These are phyloP conservation scores for Syngnathus rostellatus DNA, from an alignment of 2,797 vertebrate species.

Conservation along the genomic window DNA sequence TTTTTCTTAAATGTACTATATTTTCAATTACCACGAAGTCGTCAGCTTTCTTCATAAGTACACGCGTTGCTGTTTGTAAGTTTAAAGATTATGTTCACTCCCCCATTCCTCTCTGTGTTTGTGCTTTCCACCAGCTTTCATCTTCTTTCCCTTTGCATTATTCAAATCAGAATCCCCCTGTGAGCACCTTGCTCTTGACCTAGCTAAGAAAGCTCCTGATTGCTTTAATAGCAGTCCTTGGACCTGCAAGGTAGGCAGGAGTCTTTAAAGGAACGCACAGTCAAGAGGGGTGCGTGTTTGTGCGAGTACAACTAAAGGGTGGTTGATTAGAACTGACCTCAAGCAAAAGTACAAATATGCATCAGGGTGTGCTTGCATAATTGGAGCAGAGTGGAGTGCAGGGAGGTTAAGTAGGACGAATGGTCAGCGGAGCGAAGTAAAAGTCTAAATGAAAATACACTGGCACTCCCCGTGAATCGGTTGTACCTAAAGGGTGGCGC, in stretches of 20 bases:
- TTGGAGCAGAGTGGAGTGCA: conserved; percentile 43
- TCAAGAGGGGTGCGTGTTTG: conserved; percentile 31
- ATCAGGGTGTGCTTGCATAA: conserved; percentile 60
- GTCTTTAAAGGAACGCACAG: conserved; percentile 55
- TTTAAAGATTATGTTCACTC: conserved; percentile 40
- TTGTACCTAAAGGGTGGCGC: conserved; percentile 26
- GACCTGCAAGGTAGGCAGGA: conserved; percentile 54
- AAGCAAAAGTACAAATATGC: conserved; percentile 60
- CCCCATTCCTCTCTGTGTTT: conserved; percentile 24
- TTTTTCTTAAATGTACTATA: conserved; percentile 30
- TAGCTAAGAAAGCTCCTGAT: conserved; percentile 66
- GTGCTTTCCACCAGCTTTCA: conserved; percentile 31
- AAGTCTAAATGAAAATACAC: conserved; percentile 37
- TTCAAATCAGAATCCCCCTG: conserved; percentile 65
- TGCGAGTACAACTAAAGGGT: conserved; percentile 45
- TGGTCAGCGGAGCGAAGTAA: conserved; percentile 40
- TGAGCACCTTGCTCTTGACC: conserved; percentile 63
- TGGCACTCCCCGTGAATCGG: conserved; percentile 24
- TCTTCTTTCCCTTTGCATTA: conserved; percentile 51
- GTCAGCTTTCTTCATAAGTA: conserved; percentile 21
- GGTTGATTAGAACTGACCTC: conserved; percentile 65
- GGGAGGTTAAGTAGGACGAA: conserved; percentile 56
- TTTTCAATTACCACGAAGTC: conserved; percentile 40
- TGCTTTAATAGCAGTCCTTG: conserved; percentile 72
- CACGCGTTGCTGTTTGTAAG: conserved; percentile 16